Percentiles rank a stretch among this genome's conserved stretches.
phyloP scores from a whole-genome alignment of 2,888 invertebrate genomes.

The Anaspis maculata region DNA sequence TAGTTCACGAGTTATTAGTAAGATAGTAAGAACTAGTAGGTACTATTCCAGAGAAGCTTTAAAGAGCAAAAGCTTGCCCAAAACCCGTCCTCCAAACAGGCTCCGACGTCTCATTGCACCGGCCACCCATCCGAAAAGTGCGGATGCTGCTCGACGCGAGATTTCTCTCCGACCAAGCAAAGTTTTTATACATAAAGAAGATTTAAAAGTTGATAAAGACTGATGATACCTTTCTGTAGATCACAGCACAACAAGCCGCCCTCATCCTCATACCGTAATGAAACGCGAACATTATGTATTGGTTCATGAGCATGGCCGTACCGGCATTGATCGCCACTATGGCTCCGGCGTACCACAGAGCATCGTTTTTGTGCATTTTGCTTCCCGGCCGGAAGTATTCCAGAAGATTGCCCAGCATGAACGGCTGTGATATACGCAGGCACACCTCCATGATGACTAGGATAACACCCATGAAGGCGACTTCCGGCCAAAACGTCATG shows the following conservation, averaged over 20 bases:
- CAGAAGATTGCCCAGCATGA: constrained; percentile 56
- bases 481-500: constrained; percentile 60
- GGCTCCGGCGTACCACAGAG: constrained; percentile 53
- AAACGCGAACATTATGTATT: constrained; percentile 58
- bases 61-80: too few species aligned
- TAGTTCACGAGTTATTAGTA: too few species aligned
- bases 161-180: too few species aligned
- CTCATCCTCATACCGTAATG: constrained; percentile 76
- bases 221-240: constrained; percentile 70
- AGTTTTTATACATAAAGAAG: too few species aligned
- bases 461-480: constrained; percentile 52
- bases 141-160: too few species aligned
- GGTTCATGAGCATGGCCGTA: constrained; percentile 56
- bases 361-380: constrained; percentile 48
- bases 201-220: too few species aligned
- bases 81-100: too few species aligned
- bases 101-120: too few species aligned
- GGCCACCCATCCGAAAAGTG: too few species aligned
- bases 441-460: constrained; percentile 52
- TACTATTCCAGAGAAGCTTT: too few species aligned
- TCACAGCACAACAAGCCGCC: constrained; percentile 71
- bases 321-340: constrained; percentile 49
- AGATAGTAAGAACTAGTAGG: too few species aligned
- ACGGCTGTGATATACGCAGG: constrained; percentile 55
- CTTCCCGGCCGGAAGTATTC: constrained; percentile 53